Conservation (phyloP, 2,113 vertebrate genomes). For the Oophaga pumilio region DNA sequence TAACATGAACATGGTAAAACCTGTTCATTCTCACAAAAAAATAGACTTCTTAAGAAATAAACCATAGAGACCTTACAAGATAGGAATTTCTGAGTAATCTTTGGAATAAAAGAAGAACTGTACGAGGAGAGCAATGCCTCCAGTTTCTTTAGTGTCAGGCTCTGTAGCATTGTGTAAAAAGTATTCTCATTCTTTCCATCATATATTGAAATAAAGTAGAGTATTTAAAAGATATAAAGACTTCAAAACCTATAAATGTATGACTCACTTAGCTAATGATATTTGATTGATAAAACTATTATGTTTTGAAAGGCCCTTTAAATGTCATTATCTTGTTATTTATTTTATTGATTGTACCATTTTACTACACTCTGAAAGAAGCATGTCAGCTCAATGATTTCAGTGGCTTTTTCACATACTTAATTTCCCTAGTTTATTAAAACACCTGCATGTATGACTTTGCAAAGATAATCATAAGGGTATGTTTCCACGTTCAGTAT, state of each 20-base stretch:
- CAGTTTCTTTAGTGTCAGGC: background rate
- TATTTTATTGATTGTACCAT: background rate
- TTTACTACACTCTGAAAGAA: background rate
- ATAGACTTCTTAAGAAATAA: background rate
- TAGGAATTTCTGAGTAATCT: background rate
- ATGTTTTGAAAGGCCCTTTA: conserved; percentile 2
- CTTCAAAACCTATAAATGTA: background rate
- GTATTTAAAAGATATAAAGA: background rate
- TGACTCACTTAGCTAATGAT: background rate
- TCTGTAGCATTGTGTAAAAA: background rate
- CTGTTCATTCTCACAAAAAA: background rate
- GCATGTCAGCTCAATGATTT: background rate
- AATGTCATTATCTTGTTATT: background rate
- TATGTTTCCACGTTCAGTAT: too few relatives aligned
- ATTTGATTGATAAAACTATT: background rate
- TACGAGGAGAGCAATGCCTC: background rate
- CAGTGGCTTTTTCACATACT: background rate
- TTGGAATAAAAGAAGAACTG: background rate
- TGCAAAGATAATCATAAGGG: background rate
- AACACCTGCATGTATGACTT: background rate
- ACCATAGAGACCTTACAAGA: background rate
- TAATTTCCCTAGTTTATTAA: background rate
- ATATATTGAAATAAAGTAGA: background rate
- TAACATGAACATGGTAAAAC: too few relatives aligned
- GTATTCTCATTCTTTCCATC: background rate